Conservation (phyloP, 2,113 vertebrate genomes). For the Stomatorhinus ivindoensis region DNA sequence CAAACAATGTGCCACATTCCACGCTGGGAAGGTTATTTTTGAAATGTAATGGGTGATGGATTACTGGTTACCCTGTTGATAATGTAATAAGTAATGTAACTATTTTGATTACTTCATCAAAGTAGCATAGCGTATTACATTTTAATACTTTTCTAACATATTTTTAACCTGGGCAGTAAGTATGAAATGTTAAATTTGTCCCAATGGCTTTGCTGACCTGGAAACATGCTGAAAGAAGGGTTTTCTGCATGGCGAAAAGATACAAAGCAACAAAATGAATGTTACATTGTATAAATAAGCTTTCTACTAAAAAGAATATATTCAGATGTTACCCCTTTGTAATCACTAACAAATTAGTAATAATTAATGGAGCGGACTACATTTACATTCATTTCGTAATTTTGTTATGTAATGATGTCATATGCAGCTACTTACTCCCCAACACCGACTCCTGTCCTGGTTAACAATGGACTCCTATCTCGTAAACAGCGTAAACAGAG, state of each 20-base stretch:
- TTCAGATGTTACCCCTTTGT: background rate
- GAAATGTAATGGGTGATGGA: background rate
- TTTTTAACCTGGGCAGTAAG: background rate
- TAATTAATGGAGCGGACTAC: background rate
- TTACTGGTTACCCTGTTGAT: background rate
- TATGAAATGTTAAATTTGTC: background rate
- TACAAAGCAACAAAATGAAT: background rate
- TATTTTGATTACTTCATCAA: background rate
- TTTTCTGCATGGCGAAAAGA: background rate
- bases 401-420: background rate
- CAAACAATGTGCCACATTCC: background rate
- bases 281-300: background rate
- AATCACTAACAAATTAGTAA: background rate
- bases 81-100: background rate
- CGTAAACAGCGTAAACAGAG: background rate
- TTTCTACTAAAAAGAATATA: background rate
- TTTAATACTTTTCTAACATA: background rate
- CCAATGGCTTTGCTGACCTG: background rate
- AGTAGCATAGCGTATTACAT: background rate
- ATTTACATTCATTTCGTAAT: background rate
- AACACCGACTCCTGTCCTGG: background rate
- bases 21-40: background rate
- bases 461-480: background rate
- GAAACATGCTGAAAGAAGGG: background rate
- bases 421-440: background rate